Conservation (phyloP, 2,113 vertebrate species). For the Pelusios castaneus region DNA sequence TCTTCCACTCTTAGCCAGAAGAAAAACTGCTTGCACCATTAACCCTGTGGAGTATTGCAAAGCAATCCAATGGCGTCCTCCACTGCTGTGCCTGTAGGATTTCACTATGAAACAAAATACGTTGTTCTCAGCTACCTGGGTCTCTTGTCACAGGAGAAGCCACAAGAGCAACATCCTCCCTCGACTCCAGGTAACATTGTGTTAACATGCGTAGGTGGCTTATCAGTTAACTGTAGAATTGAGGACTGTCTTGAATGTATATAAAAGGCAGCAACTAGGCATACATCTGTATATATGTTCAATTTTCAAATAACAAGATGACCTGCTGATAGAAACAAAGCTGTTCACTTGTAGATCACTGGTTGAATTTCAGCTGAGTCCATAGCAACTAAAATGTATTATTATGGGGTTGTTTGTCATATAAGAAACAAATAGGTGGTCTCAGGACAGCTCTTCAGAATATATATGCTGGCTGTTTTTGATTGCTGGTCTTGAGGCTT, state of each 20-base stretch:
- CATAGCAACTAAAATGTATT: not conserved
- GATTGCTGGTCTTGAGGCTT: not conserved
- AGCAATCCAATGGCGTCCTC: conserved; percentile 78
- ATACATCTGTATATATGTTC: not conserved
- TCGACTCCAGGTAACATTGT: conserved; percentile 70
- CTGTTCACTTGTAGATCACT: not conserved
- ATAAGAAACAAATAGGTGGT: not conserved
- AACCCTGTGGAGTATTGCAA: not conserved
- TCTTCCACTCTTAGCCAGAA: conserved; percentile 33
- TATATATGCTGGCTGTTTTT: not conserved
- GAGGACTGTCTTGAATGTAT: accelerated
- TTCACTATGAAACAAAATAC: conserved; percentile 94
- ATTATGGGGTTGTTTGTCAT: not conserved
- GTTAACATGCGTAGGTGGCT: accelerated
- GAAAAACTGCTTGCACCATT: not conserved
- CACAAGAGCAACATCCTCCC: conserved; percentile 62
- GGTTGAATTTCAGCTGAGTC: not conserved
- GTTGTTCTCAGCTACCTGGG: conserved; percentile 93
- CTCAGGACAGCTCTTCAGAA: not conserved
- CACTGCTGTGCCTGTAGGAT: conserved; percentile 86
- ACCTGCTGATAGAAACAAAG: not conserved
- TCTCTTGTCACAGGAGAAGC: conserved; percentile 75
- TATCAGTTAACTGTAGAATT: accelerated
- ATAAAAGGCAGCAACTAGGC: not conserved
- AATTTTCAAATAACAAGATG: not conserved